These are phyloP conservation scores for Trissolcus brochymenae DNA, from an alignment of 2,888 invertebrate genomes.

Conservation along the genomic window DNA sequence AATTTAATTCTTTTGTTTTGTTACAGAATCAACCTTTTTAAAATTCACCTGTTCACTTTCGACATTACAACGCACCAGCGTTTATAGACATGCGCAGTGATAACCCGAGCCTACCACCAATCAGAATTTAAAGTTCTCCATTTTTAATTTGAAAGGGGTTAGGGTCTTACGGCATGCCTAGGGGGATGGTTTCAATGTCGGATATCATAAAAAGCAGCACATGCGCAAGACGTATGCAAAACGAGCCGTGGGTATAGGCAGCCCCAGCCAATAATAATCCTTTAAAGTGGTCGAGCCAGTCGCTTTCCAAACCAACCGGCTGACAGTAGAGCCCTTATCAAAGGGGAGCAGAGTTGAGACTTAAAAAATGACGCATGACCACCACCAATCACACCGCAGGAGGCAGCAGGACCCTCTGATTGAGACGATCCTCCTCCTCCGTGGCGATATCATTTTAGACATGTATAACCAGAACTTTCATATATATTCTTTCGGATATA, in stretches of 20 bases:
- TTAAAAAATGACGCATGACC: constrained; percentile 73
- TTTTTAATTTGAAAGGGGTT: constrained; percentile 62
- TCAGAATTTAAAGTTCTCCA: constrained; percentile 42
- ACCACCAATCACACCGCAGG: constrained; percentile 73
- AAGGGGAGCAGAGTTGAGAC: constrained; percentile 65
- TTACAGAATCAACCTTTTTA: too few relatives aligned
- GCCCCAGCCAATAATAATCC: constrained; percentile 65
- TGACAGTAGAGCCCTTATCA: constrained; percentile 65
- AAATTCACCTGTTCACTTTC: not conserved
- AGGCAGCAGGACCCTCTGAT: constrained; percentile 65
- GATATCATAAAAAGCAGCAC: constrained; percentile 55
- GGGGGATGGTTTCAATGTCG: constrained; percentile 48
- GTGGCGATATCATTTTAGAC: constrained; percentile 40
- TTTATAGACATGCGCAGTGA: constrained; percentile 29
- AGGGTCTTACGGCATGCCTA: constrained; percentile 21
- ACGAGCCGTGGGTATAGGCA: constrained; percentile 40
- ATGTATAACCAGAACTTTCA: constrained; percentile 48
- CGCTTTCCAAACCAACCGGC: constrained; percentile 45
- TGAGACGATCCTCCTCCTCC: constrained; percentile 65
- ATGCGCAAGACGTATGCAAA: constrained; percentile 70
- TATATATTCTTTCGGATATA: constrained; percentile 42
- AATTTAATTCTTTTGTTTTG: too few relatives aligned
- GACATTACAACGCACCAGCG: constrained; percentile 21
- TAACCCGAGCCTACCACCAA: constrained; percentile 25
- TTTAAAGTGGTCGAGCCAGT: constrained; percentile 61